Evolutionary conservation across 2,113 vertebrate species (phyloP).

Genomic region (Anguilla japonica): DNA sequence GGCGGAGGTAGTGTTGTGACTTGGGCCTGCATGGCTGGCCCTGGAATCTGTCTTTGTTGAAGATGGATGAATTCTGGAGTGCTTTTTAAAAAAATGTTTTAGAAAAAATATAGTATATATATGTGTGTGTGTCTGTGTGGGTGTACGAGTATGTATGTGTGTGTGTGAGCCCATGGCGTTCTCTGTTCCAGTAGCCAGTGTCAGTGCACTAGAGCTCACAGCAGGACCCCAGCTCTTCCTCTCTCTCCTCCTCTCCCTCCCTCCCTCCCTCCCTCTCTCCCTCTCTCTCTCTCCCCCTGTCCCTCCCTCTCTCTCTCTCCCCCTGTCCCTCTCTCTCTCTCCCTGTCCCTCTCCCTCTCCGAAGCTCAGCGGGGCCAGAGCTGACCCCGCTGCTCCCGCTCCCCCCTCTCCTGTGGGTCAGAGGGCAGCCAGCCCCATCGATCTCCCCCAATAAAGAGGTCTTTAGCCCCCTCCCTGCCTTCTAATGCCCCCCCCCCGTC

Average conservation of each 20-base stretch:
- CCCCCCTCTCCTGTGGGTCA: slow-evolving; percentile 62
- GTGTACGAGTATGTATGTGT: background rate
- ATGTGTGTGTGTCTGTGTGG: too few relatives aligned
- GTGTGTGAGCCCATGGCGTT: slow-evolving; percentile 53
- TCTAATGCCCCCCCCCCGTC: slow-evolving; percentile 54
- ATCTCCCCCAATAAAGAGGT: slow-evolving; percentile 60
- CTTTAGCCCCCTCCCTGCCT: slow-evolving; percentile 53
- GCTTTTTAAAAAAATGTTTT: too few relatives aligned
- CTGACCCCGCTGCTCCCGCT: slow-evolving; percentile 54
- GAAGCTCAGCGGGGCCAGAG: slow-evolving; percentile 52
- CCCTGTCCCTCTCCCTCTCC: slow-evolving; percentile 32
- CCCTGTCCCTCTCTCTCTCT: too few relatives aligned
- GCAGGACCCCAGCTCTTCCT: slow-evolving; percentile 50
- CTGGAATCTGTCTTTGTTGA: too few relatives aligned
- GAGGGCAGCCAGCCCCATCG: slow-evolving; percentile 68
- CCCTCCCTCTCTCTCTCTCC: too few relatives aligned
- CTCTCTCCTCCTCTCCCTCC: too few relatives aligned
- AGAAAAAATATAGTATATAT: too few relatives aligned
- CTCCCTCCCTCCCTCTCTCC: too few relatives aligned
- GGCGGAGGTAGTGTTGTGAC: too few relatives aligned
- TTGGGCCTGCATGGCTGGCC: too few relatives aligned
- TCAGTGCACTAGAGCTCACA: slow-evolving; percentile 63
- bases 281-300: too few relatives aligned
- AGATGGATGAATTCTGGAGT: too few relatives aligned
- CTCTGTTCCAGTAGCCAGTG: slow-evolving; percentile 22